These are phyloP conservation scores for Meloe dianella DNA, from an alignment of 2,888 invertebrate genomes.

Conservation along the genomic window DNA sequence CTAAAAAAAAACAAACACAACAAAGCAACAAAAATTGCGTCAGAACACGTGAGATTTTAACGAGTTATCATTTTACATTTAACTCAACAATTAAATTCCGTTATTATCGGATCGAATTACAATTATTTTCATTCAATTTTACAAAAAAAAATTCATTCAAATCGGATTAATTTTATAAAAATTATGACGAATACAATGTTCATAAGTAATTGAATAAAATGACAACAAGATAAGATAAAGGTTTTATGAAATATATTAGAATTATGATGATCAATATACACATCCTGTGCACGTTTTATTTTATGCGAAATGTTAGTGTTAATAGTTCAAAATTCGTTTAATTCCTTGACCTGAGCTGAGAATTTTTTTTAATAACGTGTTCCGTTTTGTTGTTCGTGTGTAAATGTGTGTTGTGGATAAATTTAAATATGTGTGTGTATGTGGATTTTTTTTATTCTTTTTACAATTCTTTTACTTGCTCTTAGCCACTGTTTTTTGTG, in stretches of 20 bases:
- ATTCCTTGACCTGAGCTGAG: constrained; percentile 8
- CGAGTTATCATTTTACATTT: neutral
- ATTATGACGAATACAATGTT: neutral
- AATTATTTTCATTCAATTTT: neutral
- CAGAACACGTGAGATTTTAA: constrained; percentile 4
- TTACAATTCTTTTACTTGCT: neutral
- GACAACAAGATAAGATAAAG: constrained; percentile 1
- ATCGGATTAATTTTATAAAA: neutral
- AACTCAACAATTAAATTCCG: neutral
- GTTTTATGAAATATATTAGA: neutral
- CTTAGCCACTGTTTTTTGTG: constrained; percentile 1
- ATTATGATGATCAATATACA: neutral
- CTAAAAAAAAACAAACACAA: neutral
- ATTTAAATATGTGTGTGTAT: neutral
- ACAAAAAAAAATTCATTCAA: neutral
- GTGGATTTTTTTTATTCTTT: neutral
- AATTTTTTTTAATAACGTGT: neutral
- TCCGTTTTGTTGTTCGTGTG: neutral
- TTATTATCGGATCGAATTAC: neutral
- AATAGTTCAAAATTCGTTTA: neutral
- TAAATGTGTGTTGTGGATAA: neutral
- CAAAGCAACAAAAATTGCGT: no score
- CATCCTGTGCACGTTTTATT: neutral
- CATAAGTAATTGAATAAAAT: neutral
- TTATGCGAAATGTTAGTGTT: neutral